These are phyloP conservation scores for Neoseiulus cucumeris DNA, from an alignment of 1,140 invertebrate species.

Conservation along the genomic window DNA sequence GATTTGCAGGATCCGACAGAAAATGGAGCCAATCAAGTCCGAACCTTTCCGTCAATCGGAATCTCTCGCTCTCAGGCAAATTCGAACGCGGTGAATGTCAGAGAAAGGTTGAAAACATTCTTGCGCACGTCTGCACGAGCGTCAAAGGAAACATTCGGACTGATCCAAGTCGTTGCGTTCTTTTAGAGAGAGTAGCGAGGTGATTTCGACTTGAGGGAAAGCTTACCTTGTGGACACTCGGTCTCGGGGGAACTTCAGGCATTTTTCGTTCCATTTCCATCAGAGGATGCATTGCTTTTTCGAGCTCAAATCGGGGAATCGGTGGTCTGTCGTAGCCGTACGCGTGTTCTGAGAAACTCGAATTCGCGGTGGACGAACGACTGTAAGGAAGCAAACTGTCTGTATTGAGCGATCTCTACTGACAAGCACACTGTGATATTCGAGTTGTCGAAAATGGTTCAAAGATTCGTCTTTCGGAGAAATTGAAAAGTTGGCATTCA, in stretches of 20 bases:
- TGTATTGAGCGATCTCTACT: background rate
- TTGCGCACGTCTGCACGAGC: no score
- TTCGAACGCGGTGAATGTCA: no score
- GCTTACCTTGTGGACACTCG: background rate
- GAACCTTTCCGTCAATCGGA: no score
- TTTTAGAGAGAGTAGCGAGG: no score
- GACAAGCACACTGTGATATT: background rate
- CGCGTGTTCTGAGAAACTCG: slow-evolving; percentile 1
- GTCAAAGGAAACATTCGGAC: no score
- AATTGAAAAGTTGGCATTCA: background rate
- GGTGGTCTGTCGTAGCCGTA: background rate
- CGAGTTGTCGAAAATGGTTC: no score
- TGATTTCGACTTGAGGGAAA: no score
- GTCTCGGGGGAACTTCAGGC: background rate
- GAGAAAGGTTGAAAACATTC: no score
- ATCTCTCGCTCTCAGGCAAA: no score
- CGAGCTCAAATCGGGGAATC: background rate
- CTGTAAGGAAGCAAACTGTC: background rate
- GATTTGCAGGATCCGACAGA: no score
- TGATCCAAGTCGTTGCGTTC: no score
- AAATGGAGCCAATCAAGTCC: no score
- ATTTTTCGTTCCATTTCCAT: background rate
- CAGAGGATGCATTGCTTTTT: background rate
- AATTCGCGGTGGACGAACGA: slow-evolving; percentile 7
- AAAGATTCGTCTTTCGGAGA: background rate